Base-by-base conservation (phyloP, 1,140 invertebrate species). In the Metopolophium dirhodum region DNA sequence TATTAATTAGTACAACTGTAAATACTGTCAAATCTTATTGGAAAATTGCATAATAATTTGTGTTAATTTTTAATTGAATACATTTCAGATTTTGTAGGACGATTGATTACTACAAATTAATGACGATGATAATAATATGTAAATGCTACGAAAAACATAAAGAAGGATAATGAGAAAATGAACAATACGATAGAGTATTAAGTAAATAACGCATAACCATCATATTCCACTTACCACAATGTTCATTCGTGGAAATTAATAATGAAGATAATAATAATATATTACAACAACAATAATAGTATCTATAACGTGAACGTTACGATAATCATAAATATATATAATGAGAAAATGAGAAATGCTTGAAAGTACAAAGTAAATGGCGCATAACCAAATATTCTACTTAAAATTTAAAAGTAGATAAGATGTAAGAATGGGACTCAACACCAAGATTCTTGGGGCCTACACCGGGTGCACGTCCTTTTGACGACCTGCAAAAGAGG, bases 381-480 rank as follows among this genome's bases (percentile, higher is more conserved):
- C n/a, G 30, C 14, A 77, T 18, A 77, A 77, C 7, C 61, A 77
- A 77, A 77, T 77, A 77, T 77, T 77, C 30, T 18, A n/a, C 30
- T 77, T 77, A 77, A 77, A 77, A 77, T 14, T n/a, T 77, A n/a
- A 37, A 83, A 83, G 20, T 83, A 83, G 82, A 83, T 83, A 83
- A 83, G 35, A 83, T 23, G 82, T 41, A 37, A 35, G 82, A 83
- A 37, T 83, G 8, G 35, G 41, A 35, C 35, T 83, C 35, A 83
- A 37, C 22, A 41, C 20, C 77, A 22, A 85, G 41, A 41, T 85
- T 37, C 37, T 41, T 6, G 23, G 22, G 9, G 41, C 61, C 30
- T 77, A 45, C 23, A 26, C 22, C 37, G 9, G 37, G 37, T 30
- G 2, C 23, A 23, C 23, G 9, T 85, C 3, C 83, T 41, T 45